Percentiles rank a stretch among this genome's conserved stretches.
phyloP scores from a whole-genome alignment of 2,797 vertebrate genomes.

The Gymnoscopelus braueri region DNA sequence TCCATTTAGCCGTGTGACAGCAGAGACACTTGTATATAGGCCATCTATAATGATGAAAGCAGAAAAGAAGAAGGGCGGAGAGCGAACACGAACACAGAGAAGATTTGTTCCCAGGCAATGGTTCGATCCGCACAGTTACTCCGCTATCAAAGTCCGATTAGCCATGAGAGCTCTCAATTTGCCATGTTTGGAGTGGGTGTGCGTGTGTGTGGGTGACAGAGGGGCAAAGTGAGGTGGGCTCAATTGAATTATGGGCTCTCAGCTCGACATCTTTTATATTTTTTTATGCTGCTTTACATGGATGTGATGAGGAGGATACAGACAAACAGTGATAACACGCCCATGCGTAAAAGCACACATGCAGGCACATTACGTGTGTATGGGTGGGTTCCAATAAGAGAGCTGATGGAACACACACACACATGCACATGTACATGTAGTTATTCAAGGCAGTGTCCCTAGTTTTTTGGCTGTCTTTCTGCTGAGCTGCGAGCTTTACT shows the following conservation, averaged over 20 bases:
- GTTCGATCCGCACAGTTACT: constrained; percentile 48
- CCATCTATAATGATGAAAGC: constrained; percentile 55
- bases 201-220: not conserved
- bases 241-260: constrained; percentile 12
- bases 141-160: constrained; percentile 61
- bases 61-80: constrained; percentile 28
- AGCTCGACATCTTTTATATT: not conserved
- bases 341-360: not conserved
- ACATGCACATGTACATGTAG: not conserved
- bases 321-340: not conserved
- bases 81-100: constrained; percentile 27
- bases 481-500: constrained; percentile 12
- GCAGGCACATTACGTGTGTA: not conserved
- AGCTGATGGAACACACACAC: not conserved
- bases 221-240: not conserved
- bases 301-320: constrained; percentile 14
- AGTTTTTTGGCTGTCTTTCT: too few species aligned
- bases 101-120: constrained; percentile 46
- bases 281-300: not conserved
- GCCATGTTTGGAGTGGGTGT: constrained; percentile 13
- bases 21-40: constrained; percentile 71
- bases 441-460: too few species aligned
- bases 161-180: constrained; percentile 37
- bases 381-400: too few species aligned
- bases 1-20: constrained; percentile 60